These are phyloP conservation scores for Notolabrus celidotus DNA, from an alignment of 2,797 vertebrate genomes.

Conservation along the genomic window DNA sequence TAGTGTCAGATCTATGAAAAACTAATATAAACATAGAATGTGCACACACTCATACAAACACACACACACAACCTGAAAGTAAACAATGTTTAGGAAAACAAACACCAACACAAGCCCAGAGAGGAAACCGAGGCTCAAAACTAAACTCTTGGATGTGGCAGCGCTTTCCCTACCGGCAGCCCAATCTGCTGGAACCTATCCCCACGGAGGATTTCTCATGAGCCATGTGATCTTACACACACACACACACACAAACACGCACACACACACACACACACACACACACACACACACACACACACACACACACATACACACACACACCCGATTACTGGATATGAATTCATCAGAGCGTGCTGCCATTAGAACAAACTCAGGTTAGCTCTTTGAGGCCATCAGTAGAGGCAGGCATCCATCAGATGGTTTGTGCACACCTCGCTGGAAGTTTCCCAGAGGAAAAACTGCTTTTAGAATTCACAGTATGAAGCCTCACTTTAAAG, in stretches of 20 bases:
- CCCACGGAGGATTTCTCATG: conserved; percentile 75
- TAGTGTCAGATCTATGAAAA: conserved; percentile 68
- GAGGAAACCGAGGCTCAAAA: conserved; percentile 75
- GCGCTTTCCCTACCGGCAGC: conserved; percentile 71
- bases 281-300: conserved; percentile 26
- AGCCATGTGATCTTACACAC: conserved; percentile 57
- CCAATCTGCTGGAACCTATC: conserved; percentile 80
- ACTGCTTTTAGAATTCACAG: conserved; percentile 45
- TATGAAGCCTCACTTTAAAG: conserved; percentile 36
- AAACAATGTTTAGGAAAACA: conserved; percentile 81
- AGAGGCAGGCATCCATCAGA: conserved; percentile 64
- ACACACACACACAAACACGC: conserved; percentile 26
- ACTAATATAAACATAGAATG: conserved; percentile 63
- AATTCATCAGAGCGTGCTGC: conserved; percentile 70
- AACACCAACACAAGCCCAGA: conserved; percentile 66
- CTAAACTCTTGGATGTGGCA: conserved; percentile 79
- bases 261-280: conserved; percentile 23
- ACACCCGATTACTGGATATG: conserved; percentile 53
- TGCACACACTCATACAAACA: conserved; percentile 33
- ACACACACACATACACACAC: conserved; percentile 18
- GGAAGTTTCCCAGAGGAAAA: conserved; percentile 35
- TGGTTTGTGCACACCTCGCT: conserved; percentile 54
- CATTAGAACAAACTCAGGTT: conserved; percentile 69
- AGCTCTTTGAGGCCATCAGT: conserved; percentile 60
- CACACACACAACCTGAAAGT: conserved; percentile 55